Base-by-base conservation (phyloP, 1,140 invertebrate genomes). In the Sinonovacula constricta region DNA sequence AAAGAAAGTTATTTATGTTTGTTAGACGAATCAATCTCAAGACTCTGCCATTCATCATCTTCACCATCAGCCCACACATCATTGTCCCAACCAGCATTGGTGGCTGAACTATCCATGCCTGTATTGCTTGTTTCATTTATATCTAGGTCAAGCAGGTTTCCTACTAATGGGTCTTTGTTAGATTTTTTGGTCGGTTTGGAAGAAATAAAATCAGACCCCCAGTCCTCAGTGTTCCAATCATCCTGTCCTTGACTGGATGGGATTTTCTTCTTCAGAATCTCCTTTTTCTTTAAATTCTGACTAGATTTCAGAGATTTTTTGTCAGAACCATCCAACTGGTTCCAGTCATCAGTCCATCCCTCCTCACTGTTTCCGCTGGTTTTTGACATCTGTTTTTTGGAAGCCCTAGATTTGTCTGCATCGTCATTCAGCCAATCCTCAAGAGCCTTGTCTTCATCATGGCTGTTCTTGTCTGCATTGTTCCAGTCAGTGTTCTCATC, bases 371-470 rank as follows among this genome's bases (percentile, higher is more conserved):
- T 83, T 33, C 84, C 84, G 36, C 65, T 78, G 67, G 60, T 78
- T 62, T 78, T 76, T 66, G 72, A 54, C n/a, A 49, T 33, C 39
- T 76, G 62, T 62, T 78, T 36, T 36, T 69, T 78, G 75, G 75
- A 69, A 63, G 75, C 26, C 45, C 31, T 60, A 56, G 63, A 68
- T 18, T 39, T 33, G 15, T 24, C 3, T 34, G 62, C 65, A 62
- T 87, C 82, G 45, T 84, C 84, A 66, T 88, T 88, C 53, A 88
- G 71, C 87, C 87, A 88, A 12, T 84, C 83, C 69, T 89, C 88
- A 31, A 88, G 71, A 3, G 75, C 83, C 51, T 78, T 63, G 33
- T 86, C 84, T 5, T 88, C 85, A 10, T 86, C 87, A n/a, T 81
- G 82, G 12, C 78, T 65, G 33, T 68, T 70, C 12, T 81, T 57